Conservation (phyloP, 2,797 vertebrate genomes). For the Acanthopagrus latus region DNA sequence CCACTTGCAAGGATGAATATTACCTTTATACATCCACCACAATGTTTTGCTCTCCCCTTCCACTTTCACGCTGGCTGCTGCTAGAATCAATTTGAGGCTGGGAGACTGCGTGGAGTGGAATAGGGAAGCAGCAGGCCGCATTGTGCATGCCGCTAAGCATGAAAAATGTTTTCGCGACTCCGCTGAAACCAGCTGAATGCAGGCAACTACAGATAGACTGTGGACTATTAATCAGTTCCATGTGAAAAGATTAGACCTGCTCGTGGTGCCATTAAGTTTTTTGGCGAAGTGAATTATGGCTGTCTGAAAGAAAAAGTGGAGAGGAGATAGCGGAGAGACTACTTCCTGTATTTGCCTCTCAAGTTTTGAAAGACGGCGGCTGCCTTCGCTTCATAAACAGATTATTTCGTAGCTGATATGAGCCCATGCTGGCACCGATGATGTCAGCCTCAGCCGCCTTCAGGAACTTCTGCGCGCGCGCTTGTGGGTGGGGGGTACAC, state of each 20-base stretch:
- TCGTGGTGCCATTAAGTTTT: constrained; percentile 55
- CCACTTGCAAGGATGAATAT: constrained; percentile 61
- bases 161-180: constrained; percentile 70
- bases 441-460: constrained; percentile 25
- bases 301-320: constrained; percentile 29
- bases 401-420: constrained; percentile 30
- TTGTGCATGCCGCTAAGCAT: constrained; percentile 71
- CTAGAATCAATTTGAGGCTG: constrained; percentile 71
- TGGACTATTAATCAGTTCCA: constrained; percentile 75
- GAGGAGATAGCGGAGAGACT: constrained; percentile 5
- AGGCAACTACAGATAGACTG: constrained; percentile 62
- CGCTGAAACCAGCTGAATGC: constrained; percentile 57
- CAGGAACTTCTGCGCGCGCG: constrained; percentile 20
- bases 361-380: constrained; percentile 25
- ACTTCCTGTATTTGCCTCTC: constrained; percentile 10
- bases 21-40: constrained; percentile 61
- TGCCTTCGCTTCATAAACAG: constrained; percentile 12
- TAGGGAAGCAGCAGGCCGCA: constrained; percentile 66
- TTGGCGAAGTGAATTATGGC: constrained; percentile 52
- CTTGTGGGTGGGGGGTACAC: constrained; percentile 31
- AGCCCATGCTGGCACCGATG: constrained; percentile 33
- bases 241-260: constrained; percentile 69
- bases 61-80: constrained; percentile 70
- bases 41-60: constrained; percentile 67
- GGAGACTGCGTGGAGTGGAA: constrained; percentile 67